These are phyloP conservation scores for Ammospiza nelsoni DNA, from an alignment of 2,113 vertebrate genomes.

Conservation along the genomic window DNA sequence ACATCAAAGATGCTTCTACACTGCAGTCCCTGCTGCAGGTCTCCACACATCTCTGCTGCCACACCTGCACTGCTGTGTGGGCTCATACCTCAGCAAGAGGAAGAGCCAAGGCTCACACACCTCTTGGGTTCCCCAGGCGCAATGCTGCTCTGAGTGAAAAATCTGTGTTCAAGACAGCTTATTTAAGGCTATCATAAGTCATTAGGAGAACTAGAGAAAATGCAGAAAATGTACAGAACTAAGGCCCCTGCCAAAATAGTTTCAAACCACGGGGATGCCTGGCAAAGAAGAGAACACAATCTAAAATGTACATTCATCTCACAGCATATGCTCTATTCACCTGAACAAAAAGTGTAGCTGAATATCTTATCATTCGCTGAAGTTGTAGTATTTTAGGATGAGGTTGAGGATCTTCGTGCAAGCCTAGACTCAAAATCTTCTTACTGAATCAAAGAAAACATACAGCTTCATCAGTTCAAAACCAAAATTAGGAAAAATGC, in stretches of 20 bases:
- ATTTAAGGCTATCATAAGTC: background rate
- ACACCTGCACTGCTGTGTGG: background rate
- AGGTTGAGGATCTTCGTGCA: conserved; percentile 87
- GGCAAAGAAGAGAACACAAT: background rate
- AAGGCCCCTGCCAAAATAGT: background rate
- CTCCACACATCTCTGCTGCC: background rate
- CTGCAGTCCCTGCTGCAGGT: background rate
- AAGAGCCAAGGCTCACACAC: background rate
- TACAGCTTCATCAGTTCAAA: background rate
- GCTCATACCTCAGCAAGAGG: background rate
- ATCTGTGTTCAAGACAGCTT: background rate
- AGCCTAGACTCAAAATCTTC: conserved; percentile 90
- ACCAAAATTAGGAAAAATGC: background rate
- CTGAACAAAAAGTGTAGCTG: conserved; percentile 96
- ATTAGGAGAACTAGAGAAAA: background rate
- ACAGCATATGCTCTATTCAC: conserved; percentile 56
- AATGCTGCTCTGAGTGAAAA: background rate
- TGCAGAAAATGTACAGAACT: background rate
- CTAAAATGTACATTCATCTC: background rate
- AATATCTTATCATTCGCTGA: conserved; percentile 94
- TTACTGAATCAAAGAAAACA: conserved; percentile 81
- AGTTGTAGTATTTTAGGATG: conserved; percentile 88
- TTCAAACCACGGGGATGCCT: background rate
- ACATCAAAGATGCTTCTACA: background rate
- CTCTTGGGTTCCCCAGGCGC: background rate